Evolutionary conservation across 2,797 vertebrate genomes (phyloP).

Genomic region (Anguilla anguilla): DNA sequence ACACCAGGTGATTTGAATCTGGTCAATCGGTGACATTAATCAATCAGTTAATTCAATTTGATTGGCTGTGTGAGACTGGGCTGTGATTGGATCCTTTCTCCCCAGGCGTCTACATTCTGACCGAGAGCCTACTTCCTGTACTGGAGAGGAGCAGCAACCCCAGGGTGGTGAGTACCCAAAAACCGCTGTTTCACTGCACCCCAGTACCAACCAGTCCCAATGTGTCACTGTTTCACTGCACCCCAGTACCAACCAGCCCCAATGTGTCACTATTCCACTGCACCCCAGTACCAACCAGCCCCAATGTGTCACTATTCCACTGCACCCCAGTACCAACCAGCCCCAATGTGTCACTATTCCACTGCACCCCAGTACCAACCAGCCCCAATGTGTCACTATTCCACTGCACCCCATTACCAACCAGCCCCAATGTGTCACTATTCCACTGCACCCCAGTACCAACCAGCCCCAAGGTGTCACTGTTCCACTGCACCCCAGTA

Average conservation of each 20-base stretch:
- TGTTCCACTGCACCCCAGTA: too few relatives aligned
- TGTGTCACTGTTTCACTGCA: too few relatives aligned
- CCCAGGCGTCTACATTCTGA: constrained; percentile 76
- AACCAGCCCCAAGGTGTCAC: background rate
- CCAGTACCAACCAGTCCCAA: background rate
- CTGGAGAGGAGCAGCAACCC: constrained; percentile 77
- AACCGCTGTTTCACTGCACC: background rate
- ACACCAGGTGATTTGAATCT: too few relatives aligned
- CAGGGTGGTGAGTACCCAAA: constrained; percentile 73
- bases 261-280: too few relatives aligned
- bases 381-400: too few relatives aligned
- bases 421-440: too few relatives aligned
- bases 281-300: too few relatives aligned
- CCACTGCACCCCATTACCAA: too few relatives aligned
- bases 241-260: too few relatives aligned
- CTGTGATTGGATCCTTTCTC: background rate
- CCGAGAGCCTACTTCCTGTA: constrained; percentile 74
- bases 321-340: background rate
- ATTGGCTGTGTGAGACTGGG: background rate
- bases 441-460: background rate
- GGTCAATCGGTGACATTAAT: too few relatives aligned
- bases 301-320: background rate
- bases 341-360: too few relatives aligned
- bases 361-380: too few relatives aligned
- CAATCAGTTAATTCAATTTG: background rate